Percentiles rank a stretch among this genome's conserved stretches.
Conservation (phyloP, 1,140 invertebrate genomes). For the Metaphire vulgaris region DNA sequence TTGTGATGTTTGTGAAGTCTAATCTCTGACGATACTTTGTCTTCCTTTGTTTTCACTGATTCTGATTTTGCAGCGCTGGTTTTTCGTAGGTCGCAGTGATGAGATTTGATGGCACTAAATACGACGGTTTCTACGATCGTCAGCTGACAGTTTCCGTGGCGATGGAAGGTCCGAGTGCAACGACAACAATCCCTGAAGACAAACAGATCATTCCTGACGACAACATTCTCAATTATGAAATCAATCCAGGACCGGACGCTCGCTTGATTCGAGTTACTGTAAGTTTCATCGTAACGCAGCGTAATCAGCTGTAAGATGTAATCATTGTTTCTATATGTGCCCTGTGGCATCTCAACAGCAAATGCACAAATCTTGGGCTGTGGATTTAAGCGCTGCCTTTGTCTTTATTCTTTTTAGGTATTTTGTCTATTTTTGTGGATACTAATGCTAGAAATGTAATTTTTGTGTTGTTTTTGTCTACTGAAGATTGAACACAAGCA, state of each 20-base stretch:
- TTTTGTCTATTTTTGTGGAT: too few relatives aligned
- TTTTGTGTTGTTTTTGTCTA: too few relatives aligned
- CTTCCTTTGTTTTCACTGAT: too few relatives aligned
- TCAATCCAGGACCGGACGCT: constrained; percentile 8
- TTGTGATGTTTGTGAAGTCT: too few relatives aligned
- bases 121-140: constrained; percentile 10
- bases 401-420: too few relatives aligned
- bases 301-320: too few relatives aligned
- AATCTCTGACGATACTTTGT: too few relatives aligned
- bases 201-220: constrained; percentile 16
- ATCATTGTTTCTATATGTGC: too few relatives aligned
- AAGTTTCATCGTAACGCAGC: background rate
- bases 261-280: constrained; percentile 6
- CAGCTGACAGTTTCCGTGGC: constrained; percentile 13
- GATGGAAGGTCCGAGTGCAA: constrained; percentile 4
- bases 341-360: too few relatives aligned
- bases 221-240: constrained; percentile 21
- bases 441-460: too few relatives aligned
- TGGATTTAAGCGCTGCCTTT: background rate
- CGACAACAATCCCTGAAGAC: constrained; percentile 13
- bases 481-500: constrained; percentile 11
- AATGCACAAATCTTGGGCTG: background rate
- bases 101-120: constrained; percentile 17
- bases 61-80: too few relatives aligned
- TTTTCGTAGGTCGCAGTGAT: constrained; percentile 17